A percentile compares a stretch with the other conserved stretches of the same genome.
Evolutionary conservation across 2,797 vertebrate genomes (phyloP).

Genomic region (Coracias cyanogaster): DNA sequence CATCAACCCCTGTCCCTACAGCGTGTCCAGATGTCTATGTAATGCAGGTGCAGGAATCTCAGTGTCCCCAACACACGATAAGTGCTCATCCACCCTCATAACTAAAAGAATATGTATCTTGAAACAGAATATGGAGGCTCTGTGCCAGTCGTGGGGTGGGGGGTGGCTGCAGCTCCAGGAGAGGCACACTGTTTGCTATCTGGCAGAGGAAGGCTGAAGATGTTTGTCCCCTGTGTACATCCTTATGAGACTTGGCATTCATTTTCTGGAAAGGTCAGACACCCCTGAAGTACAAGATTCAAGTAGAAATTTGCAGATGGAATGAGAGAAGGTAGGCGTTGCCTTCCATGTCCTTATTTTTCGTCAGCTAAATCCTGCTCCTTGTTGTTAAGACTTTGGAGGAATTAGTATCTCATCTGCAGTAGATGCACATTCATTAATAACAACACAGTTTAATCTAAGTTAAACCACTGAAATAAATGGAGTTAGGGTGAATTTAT

Average conservation of each 20-base stretch:
- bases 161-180: not conserved
- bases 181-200: not conserved
- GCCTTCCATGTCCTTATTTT: not conserved
- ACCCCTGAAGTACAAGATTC: not conserved
- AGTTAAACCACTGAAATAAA: not conserved
- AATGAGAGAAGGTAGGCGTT: not conserved
- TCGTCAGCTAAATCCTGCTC: not conserved
- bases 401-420: not conserved
- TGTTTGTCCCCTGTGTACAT: not conserved
- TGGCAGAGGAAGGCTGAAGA: not conserved
- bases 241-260: not conserved
- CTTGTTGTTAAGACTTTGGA: not conserved
- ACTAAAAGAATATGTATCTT: rapidly evolving
- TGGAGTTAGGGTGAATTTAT: not conserved
- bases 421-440: not conserved
- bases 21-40: rapidly evolving
- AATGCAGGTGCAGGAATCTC: not conserved
- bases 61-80: rapidly evolving
- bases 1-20: not conserved
- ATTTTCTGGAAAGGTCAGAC: not conserved
- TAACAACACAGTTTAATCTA: not conserved
- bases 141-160: not conserved
- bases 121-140: not conserved
- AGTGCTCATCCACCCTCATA: not conserved
- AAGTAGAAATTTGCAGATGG: not conserved